Base-by-base conservation (phyloP, 2,888 invertebrate genomes). In the Epinotia demarniana region DNA sequence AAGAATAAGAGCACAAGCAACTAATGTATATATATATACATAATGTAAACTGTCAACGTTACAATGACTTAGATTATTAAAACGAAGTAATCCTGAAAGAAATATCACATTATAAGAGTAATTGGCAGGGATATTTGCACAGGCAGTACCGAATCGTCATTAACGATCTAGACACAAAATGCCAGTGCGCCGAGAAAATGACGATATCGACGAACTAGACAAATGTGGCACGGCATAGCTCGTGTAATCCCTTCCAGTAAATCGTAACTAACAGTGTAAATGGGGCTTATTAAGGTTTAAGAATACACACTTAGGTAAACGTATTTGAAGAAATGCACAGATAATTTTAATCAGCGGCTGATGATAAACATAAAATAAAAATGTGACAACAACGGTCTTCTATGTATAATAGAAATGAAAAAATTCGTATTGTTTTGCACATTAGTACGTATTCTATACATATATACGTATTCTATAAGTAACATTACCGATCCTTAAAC, bases 131-230 rank as follows among this genome's bases (percentile, higher is more conserved):
- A 23, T 27, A 66, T 46, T 49, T 6, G 43, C 27, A 33, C 67
- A 6, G 55, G 71, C 77, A 80, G 77, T 57, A 57, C 75, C 77
- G 73, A 62, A 72, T 80, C 80, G 80, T 80, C 73, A 62, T 64
- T 49, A 62, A 80, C 79, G 80, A 77, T 62, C 55, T 80, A 79
- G 79, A 80, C 82, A 83, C 84, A 84, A 77, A 67, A 82, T 80
- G 82, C 84, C 84, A 85, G 86, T 85, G 71, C 79, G 80, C 77
- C 81, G 84, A 81, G 71, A 39, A 46, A 0, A 79, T 62, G 81
- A 9, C 27, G 18, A 43, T 69, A 73, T 78, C 83, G 80, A 79
- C 62, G 71, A 79, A 85, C 86, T 85, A 86, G 85, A 81, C 81
- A 77, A 80, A 76, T 81, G 83, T 83, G 79, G 18, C 81, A 61